Evolutionary conservation across 1,140 invertebrate species (phyloP).

Genomic region (Pseudomyrmex flavicornis): DNA sequence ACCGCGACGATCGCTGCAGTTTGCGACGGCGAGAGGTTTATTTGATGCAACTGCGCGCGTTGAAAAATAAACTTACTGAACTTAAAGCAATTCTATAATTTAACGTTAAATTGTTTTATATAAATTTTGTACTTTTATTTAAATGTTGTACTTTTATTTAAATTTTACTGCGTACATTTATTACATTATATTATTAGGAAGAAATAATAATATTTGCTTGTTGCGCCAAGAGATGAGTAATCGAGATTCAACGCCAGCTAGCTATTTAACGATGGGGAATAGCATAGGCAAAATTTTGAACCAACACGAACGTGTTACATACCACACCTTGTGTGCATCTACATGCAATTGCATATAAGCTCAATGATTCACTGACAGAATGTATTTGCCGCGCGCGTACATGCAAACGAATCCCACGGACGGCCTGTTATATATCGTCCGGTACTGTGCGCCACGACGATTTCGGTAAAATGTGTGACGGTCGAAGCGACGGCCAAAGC

Average conservation of each 20-base stretch:
- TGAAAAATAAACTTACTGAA: constrained; percentile 17
- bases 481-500: constrained; percentile 78
- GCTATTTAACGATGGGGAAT: background rate
- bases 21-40: constrained; percentile 43
- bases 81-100: background rate
- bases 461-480: constrained; percentile 83
- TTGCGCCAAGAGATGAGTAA: background rate
- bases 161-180: background rate
- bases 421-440: constrained; percentile 62
- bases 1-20: constrained; percentile 67
- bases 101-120: background rate
- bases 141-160: background rate
- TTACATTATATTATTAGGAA: background rate
- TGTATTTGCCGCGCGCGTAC: constrained; percentile 58
- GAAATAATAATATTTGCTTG: background rate
- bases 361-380: constrained; percentile 64
- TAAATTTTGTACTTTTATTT: too few species aligned
- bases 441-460: constrained; percentile 65
- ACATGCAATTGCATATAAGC: background rate
- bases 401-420: constrained; percentile 46
- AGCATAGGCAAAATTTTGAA: constrained; percentile 1
- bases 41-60: background rate
- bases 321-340: background rate
- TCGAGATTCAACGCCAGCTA: background rate
- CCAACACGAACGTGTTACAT: background rate